Conservation (phyloP, 2,797 vertebrate genomes). For the Pangasius sanitwongsei region DNA sequence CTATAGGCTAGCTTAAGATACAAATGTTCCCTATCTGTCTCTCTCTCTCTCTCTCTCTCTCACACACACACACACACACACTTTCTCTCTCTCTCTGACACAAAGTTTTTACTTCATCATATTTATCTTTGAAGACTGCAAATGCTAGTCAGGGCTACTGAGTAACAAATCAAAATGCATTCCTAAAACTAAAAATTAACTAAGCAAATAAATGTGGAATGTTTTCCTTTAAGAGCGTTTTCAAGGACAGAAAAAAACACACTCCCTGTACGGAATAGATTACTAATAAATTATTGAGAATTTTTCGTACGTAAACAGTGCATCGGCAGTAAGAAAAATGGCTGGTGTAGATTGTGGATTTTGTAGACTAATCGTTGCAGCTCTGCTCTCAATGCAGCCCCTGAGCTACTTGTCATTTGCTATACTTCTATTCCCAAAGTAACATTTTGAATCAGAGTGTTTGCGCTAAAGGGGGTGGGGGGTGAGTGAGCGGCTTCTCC, state of each 20-base stretch:
- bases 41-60: not conserved
- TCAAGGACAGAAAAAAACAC: not conserved
- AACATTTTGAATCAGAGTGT: constrained; percentile 18
- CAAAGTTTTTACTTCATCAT: not conserved
- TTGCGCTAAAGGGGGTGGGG: constrained; percentile 8
- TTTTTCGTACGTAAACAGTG: not conserved
- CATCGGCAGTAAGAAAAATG: not conserved
- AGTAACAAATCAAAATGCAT: not conserved
- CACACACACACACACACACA: too few species aligned
- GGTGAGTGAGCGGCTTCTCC: not conserved
- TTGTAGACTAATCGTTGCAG: not conserved
- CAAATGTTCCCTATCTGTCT: constrained; percentile 7
- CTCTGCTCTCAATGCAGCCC: not conserved
- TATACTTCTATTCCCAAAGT: constrained; percentile 13
- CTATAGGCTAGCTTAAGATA: constrained; percentile 9
- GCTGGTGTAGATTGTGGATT: not conserved
- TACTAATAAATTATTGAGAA: not conserved
- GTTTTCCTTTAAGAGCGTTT: not conserved
- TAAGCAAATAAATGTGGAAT: not conserved
- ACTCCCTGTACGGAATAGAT: not conserved
- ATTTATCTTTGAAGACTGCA: not conserved
- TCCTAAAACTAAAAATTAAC: not conserved
- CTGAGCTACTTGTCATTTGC: not conserved
- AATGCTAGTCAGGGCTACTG: not conserved
- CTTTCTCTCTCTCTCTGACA: not conserved